These are phyloP conservation scores for Silurus meridionalis DNA, from an alignment of 2,113 vertebrate species.

Conservation along the genomic window DNA sequence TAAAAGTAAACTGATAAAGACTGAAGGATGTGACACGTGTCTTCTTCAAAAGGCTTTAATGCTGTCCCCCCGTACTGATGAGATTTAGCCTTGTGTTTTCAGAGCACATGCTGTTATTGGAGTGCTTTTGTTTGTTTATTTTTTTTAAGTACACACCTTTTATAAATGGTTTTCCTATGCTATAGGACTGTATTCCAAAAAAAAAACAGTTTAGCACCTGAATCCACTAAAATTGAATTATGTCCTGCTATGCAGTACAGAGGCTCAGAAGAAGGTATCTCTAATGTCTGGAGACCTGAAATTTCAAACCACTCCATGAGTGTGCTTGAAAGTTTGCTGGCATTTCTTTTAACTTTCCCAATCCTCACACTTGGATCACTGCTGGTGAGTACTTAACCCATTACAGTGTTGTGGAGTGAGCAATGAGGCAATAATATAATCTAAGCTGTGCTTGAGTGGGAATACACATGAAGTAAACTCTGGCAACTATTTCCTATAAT, in stretches of 20 bases:
- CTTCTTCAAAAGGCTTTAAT: background rate
- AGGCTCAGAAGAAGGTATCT: background rate
- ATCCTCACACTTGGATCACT: background rate
- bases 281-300: background rate
- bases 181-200: background rate
- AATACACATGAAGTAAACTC: background rate
- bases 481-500: background rate
- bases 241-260: constrained; percentile 4
- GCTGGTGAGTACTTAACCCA: background rate
- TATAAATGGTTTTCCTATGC: background rate
- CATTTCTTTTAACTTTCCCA: background rate
- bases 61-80: background rate
- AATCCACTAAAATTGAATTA: constrained; percentile 4
- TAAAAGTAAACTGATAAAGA: background rate
- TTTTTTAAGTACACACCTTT: background rate
- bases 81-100: background rate
- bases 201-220: background rate
- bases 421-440: background rate
- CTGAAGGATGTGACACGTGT: background rate
- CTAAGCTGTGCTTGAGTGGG: background rate
- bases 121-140: background rate
- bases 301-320: background rate
- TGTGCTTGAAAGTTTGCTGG: constrained; percentile 8
- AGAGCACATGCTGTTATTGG: background rate
- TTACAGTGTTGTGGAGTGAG: background rate